phyloP scores from a whole-genome alignment of 2,888 invertebrate genomes.

The Eustalomyia histrio region DNA sequence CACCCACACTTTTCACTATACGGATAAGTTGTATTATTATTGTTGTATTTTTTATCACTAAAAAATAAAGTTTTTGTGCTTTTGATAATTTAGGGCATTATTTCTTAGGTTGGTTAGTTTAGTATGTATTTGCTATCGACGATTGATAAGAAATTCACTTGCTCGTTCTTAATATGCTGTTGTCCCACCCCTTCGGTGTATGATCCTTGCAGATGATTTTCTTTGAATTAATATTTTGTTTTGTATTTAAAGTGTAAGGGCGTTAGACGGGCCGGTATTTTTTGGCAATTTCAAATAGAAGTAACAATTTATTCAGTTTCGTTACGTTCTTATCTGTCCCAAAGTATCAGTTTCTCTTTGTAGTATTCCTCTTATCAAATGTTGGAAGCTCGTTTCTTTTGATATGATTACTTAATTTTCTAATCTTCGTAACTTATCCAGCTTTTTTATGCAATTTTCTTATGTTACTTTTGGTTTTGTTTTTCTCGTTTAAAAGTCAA shows the following conservation, averaged over 20 bases:
- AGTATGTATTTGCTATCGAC: background rate
- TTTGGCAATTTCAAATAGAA: conserved; percentile 7
- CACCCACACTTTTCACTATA: conserved; percentile 2
- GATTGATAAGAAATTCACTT: conserved; percentile 56
- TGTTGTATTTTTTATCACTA: conserved; percentile 25
- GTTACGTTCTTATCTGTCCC: too few relatives aligned
- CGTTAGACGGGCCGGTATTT: conserved; percentile 54
- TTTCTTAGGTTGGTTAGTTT: background rate
- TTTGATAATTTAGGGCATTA: conserved; percentile 8
- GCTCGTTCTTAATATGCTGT: conserved; percentile 29
- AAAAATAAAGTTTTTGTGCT: background rate
- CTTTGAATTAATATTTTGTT: background rate
- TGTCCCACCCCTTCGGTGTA: conserved; percentile 13
- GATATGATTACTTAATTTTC: background rate
- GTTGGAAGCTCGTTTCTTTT: background rate
- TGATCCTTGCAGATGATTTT: background rate
- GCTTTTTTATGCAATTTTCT: background rate
- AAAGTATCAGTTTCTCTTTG: background rate
- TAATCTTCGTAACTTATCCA: background rate
- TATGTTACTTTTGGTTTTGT: conserved; percentile 1
- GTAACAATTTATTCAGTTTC: background rate
- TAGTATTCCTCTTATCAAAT: background rate
- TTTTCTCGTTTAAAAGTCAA: conserved; percentile 32
- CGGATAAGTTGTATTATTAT: background rate
- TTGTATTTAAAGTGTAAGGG: conserved; percentile 26